Conservation (phyloP, 2,888 invertebrate genomes). For the Parascotia fuliginaria region DNA sequence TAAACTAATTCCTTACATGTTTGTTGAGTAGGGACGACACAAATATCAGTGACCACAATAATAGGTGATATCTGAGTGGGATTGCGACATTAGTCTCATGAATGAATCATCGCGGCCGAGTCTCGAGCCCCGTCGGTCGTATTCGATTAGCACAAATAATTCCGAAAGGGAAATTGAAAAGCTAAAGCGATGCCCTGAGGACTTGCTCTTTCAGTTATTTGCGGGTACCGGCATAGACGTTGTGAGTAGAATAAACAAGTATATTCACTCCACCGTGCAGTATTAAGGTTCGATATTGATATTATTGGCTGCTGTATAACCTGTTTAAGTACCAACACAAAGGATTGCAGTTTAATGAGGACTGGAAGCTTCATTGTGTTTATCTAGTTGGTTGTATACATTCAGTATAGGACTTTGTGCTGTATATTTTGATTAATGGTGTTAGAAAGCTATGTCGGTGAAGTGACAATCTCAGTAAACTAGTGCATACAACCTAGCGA, state of each 20-base stretch:
- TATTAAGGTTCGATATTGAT: slow-evolving; percentile 53
- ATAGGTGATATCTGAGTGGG: slow-evolving; percentile 70
- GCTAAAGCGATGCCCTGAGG: slow-evolving; percentile 83
- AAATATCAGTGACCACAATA: slow-evolving; percentile 61
- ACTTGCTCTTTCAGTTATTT: slow-evolving; percentile 85
- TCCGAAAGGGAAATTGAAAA: slow-evolving; percentile 86
- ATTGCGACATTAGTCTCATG: slow-evolving; percentile 80
- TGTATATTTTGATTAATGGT: too few relatives aligned
- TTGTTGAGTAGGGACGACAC: slow-evolving; percentile 7
- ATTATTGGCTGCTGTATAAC: slow-evolving; percentile 38
- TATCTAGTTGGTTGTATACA: not conserved
- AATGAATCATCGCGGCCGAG: slow-evolving; percentile 81
- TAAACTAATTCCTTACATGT: too few relatives aligned
- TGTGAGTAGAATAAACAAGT: slow-evolving; percentile 75
- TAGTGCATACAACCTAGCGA: too few relatives aligned
- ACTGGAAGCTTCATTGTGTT: slow-evolving; percentile 8
- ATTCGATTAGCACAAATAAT: slow-evolving; percentile 85
- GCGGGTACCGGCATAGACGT: slow-evolving; percentile 69
- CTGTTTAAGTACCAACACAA: slow-evolving; percentile 27
- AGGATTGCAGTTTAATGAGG: slow-evolving; percentile 25
- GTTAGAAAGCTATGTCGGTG: too few relatives aligned
- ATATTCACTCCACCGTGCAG: slow-evolving; percentile 51
- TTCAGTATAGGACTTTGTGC: not conserved
- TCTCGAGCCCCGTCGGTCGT: slow-evolving; percentile 74
- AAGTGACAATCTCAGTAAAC: too few relatives aligned